A percentile compares a stretch with the other conserved stretches of the same genome.
These are phyloP conservation scores for Lypha dubia DNA, from an alignment of 2,888 invertebrate genomes.

Conservation along the genomic window DNA sequence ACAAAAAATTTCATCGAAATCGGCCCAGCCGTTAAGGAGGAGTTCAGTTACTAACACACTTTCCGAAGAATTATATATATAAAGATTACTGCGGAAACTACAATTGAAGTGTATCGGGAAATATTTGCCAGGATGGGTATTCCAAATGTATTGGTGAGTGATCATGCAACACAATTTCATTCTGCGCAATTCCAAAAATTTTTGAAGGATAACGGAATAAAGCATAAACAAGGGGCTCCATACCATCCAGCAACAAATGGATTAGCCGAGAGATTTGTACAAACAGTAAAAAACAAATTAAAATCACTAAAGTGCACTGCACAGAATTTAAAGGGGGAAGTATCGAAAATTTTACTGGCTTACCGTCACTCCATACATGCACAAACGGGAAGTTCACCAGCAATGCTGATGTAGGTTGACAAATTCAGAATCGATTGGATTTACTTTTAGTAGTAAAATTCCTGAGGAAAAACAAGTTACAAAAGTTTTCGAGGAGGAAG, in stretches of 20 bases:
- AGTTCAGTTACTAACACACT: no score
- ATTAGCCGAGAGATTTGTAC: slow-evolving; percentile 42
- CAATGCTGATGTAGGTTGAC: slow-evolving; percentile 43
- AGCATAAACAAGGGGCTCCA: slow-evolving; percentile 48
- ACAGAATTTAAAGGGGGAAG: not conserved
- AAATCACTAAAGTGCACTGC: not conserved
- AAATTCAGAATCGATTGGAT: slow-evolving; percentile 19
- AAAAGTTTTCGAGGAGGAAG: slow-evolving; percentile 6
- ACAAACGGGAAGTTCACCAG: slow-evolving; percentile 27
- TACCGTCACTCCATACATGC: slow-evolving; percentile 45
- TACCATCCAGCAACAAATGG: slow-evolving; percentile 57
- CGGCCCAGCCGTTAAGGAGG: no score
- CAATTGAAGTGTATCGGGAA: no score
- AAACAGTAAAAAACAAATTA: slow-evolving; percentile 31
- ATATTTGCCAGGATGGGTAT: no score
- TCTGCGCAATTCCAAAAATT: not conserved
- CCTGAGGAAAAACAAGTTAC: not conserved
- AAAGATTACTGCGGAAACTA: no score
- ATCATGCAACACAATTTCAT: not conserved
- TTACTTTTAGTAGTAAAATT: slow-evolving; percentile 4
- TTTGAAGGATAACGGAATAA: slow-evolving; percentile 40
- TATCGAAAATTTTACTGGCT: slow-evolving; percentile 44
- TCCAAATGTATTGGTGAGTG: not conserved
- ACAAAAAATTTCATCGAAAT: no score
- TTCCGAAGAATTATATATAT: no score